Evolutionary conservation across 2,888 invertebrate species (phyloP).

Genomic region (Subacronicta megacephala): DNA sequence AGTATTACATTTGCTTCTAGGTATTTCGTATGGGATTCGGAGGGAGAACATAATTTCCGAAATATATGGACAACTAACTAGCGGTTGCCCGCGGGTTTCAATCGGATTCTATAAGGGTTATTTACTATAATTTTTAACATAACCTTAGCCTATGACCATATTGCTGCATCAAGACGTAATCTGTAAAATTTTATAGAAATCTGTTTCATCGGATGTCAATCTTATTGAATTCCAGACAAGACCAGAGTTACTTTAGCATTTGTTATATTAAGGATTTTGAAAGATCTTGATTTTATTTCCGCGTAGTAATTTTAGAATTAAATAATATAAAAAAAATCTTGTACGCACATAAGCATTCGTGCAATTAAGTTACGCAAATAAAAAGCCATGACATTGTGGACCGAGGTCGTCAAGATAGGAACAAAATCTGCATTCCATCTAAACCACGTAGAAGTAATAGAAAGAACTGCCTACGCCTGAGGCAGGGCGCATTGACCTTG

Average conservation of each 20-base stretch:
- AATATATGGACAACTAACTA: no score
- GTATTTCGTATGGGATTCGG: conserved; percentile 24
- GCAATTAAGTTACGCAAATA: conserved; percentile 21
- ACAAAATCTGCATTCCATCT: conserved; percentile 48
- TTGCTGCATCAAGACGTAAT: no score
- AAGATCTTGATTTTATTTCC: background rate
- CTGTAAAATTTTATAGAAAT: no score
- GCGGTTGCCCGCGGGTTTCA: no score
- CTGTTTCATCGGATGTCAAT: no score
- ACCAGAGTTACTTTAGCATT: no score
- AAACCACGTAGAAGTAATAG: conserved; percentile 56
- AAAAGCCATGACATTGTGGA: conserved; percentile 36
- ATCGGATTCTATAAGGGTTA: no score
- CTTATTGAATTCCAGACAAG: no score
- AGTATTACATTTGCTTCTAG: conserved; percentile 42
- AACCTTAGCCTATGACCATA: no score
- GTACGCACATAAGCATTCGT: conserved; percentile 5
- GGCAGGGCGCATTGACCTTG: conserved; percentile 65
- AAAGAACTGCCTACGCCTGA: conserved; percentile 54
- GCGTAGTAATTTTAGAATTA: conserved; percentile 12
- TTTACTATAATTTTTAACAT: no score
- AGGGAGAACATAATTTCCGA: background rate
- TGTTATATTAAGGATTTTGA: no score
- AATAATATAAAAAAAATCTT: conserved; percentile 20
- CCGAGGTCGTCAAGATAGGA: conserved; percentile 37